Evolutionary conservation across 2,113 vertebrate species (phyloP).

Genomic region (Trematocara stigmaticum): DNA sequence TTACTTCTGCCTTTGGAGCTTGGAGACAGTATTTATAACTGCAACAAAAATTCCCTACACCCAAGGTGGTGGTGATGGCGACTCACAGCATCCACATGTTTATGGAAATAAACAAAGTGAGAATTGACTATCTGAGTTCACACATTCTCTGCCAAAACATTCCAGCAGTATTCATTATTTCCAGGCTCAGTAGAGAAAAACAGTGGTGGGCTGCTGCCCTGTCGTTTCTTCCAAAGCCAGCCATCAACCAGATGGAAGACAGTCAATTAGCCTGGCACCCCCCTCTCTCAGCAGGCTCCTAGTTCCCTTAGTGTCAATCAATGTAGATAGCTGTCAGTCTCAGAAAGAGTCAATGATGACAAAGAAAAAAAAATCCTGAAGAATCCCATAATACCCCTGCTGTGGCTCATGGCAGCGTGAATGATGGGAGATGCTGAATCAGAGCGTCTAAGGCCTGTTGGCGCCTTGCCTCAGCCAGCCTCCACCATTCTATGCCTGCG

Average conservation of each 20-base stretch:
- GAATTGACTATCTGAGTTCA: not conserved
- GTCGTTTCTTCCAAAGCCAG: constrained; percentile 25
- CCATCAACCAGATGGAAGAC: constrained; percentile 54
- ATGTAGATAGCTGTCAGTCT: constrained; percentile 70
- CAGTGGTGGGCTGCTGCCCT: not conserved
- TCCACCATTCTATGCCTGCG: not conserved
- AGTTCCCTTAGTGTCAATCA: constrained; percentile 57
- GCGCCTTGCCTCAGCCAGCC: constrained; percentile 1
- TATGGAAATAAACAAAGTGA: constrained; percentile 21
- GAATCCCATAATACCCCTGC: constrained; percentile 37
- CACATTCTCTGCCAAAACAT: constrained; percentile 1
- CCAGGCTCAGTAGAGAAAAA: constrained; percentile 3
- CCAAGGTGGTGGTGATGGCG: not conserved
- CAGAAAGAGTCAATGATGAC: constrained; percentile 5
- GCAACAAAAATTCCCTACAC: not conserved
- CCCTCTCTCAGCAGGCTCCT: constrained; percentile 22
- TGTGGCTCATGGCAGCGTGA: constrained; percentile 41
- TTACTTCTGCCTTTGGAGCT: constrained; percentile 29
- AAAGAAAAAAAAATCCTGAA: not conserved
- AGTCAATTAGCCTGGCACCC: constrained; percentile 59
- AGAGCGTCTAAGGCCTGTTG: constrained; percentile 33
- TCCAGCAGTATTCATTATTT: constrained; percentile 13
- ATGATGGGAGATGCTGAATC: constrained; percentile 47
- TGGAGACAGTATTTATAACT: constrained; percentile 26
- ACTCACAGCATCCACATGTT: constrained; percentile 20